Base-by-base conservation (phyloP, 1,140 invertebrate genomes). In the Drosophila erecta region DNA sequence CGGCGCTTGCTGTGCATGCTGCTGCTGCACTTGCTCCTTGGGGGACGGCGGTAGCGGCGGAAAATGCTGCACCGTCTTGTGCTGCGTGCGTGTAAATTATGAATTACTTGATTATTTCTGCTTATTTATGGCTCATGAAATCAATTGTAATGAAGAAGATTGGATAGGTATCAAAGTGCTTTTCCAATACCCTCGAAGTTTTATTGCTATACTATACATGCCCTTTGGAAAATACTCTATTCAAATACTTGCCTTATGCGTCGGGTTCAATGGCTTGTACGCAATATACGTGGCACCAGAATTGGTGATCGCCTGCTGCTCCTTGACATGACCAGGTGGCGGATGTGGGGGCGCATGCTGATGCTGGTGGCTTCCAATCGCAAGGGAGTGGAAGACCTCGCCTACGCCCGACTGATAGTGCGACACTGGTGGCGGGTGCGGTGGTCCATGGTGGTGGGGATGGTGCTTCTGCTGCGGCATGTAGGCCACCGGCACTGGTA, bases 21-120 rank as follows among this genome's bases (percentile, higher is more conserved):
- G 67, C 35, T 79, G 67, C 5, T 46, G 46, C 37, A 38, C 37
- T 17, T 73, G 75, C 17, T 73, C 67, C 33, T 84, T 65, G 4
- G 57, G 53, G 43, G 74, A 79, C n/a, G 76, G 64, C 22, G 83
- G 51, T 22, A 90, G 53, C 38, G 90, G 90, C 38, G 90, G 90
- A 64, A 91, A 91, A 67, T 91, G 80, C 73, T 91, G 90, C 49
- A 91, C 90, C 6, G 90, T 91, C 81, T 91, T 91, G 67, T 91
- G 90, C 90, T 91, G 78, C 91, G 67, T 56, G 76, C 37, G 59
- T 57, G 57, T 74, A 79, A 66, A 76, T 89, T 84, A 80, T 89
- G 49, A 80, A 77, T 77, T 79, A 65, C 41, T 41, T 61, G 77
- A 90, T 89, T 90, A 85, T 73, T 90, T 66, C 37, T 41, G 33